Conservation (phyloP, 2,888 invertebrate genomes). For the Campoplex nolae region DNA sequence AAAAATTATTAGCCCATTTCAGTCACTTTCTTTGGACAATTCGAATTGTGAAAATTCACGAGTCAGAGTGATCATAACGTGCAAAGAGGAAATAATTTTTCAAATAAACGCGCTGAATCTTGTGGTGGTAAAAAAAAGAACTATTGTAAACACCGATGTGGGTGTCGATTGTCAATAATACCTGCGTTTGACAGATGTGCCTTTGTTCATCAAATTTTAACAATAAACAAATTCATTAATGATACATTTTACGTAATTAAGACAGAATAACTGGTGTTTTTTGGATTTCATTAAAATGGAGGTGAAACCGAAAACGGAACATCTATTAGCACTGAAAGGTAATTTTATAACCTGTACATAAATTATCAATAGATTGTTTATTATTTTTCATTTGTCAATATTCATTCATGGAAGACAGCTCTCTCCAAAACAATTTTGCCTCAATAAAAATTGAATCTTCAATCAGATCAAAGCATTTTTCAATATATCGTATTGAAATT, state of each 20-base stretch:
- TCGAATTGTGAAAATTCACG: no score
- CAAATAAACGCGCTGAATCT: background rate
- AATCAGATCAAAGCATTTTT: no score
- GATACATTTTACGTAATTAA: background rate
- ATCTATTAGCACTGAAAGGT: slow-evolving; percentile 88
- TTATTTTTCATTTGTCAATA: background rate
- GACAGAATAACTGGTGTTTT: background rate
- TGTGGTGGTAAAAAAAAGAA: background rate
- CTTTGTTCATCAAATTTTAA: background rate
- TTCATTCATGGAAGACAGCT: background rate
- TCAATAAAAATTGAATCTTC: background rate
- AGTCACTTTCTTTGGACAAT: no score
- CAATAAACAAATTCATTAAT: background rate
- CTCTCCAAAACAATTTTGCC: background rate
- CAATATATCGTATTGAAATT: no score
- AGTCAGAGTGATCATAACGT: no score
- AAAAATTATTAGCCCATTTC: no score
- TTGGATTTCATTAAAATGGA: slow-evolving; percentile 84
- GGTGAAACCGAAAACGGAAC: slow-evolving; percentile 87
- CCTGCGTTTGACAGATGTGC: slow-evolving; percentile 46
- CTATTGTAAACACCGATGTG: background rate
- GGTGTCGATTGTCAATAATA: background rate
- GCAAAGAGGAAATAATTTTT: background rate
- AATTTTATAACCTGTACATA: slow-evolving; percentile 51
- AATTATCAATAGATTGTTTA: background rate